Evolutionary conservation across 2,888 invertebrate species (phyloP).

Genomic region (Holacanthella duospinosa): DNA sequence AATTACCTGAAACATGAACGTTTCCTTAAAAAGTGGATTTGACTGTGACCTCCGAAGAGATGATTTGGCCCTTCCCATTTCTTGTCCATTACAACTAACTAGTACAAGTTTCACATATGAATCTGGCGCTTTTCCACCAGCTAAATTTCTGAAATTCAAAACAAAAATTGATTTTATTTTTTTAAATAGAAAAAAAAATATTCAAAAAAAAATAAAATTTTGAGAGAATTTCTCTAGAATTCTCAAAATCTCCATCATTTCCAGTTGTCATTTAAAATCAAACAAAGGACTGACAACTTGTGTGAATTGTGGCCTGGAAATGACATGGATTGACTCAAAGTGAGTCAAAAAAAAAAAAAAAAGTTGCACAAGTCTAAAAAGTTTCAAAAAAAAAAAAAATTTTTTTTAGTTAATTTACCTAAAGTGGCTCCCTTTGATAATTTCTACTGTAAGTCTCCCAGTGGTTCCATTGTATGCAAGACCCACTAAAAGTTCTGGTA

Average conservation of each 20-base stretch:
- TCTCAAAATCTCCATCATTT: neutral
- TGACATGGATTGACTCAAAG: no score
- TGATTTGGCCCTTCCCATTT: slow-evolving; percentile 85
- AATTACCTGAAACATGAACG: slow-evolving; percentile 82
- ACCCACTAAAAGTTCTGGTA: slow-evolving; percentile 78
- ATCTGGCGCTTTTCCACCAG: slow-evolving; percentile 72
- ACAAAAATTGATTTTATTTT: slow-evolving; percentile 42
- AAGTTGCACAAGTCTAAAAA: neutral
- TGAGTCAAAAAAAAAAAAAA: neutral
- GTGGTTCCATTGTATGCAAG: slow-evolving; percentile 87
- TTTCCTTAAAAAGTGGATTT: slow-evolving; percentile 90
- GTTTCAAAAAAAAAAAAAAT: no score
- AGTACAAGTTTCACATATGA: slow-evolving; percentile 87
- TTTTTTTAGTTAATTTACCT: slow-evolving; percentile 46
- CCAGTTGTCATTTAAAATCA: no score
- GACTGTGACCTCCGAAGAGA: slow-evolving; percentile 84
- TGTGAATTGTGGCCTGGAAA: no score
- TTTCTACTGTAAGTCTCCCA: slow-evolving; percentile 83
- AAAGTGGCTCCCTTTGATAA: slow-evolving; percentile 65
- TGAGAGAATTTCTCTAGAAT: neutral
- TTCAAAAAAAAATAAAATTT: neutral
- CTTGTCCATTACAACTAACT: slow-evolving; percentile 84
- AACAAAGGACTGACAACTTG: no score
- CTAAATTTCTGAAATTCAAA: slow-evolving; percentile 64
- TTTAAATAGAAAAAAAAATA: neutral